These are phyloP conservation scores for Alouatta palliata DNA, from an alignment of 2,113 vertebrate species.

Conservation along the genomic window DNA sequence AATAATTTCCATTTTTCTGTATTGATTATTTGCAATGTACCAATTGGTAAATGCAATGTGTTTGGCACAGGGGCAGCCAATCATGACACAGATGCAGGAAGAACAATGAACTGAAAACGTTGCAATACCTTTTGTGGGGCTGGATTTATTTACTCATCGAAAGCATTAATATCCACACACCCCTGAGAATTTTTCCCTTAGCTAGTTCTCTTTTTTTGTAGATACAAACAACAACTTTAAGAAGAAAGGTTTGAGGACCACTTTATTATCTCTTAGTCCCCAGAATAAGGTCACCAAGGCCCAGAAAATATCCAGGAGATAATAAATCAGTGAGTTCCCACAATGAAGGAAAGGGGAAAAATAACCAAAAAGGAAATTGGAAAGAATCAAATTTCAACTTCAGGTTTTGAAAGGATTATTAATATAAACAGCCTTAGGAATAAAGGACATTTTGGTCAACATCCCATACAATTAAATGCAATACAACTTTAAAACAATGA, in stretches of 20 bases:
- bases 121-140: not conserved
- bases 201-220: not conserved
- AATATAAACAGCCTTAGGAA: not conserved
- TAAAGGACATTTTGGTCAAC: slow-evolving; percentile 7
- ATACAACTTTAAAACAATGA: slow-evolving; percentile 29
- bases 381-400: not conserved
- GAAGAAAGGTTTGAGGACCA: not conserved
- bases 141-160: not conserved
- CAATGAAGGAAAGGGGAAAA: not conserved
- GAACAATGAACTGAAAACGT: not conserved
- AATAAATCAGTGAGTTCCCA: not conserved
- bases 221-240: not conserved
- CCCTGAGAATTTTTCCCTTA: not conserved
- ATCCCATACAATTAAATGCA: slow-evolving; percentile 66
- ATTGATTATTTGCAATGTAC: not conserved
- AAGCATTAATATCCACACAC: not conserved
- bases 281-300: not conserved
- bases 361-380: not conserved
- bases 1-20: not conserved
- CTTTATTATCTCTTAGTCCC: not conserved
- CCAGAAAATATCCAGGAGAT: not conserved
- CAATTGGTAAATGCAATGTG: not conserved
- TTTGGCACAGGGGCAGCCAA: not conserved
- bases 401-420: slow-evolving; percentile 9
- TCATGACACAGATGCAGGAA: not conserved